Evolutionary conservation across 2,113 vertebrate species (phyloP), one percentile per base, ranked within the genome.

Genomic region (Haplochromis burtoni): DNA sequence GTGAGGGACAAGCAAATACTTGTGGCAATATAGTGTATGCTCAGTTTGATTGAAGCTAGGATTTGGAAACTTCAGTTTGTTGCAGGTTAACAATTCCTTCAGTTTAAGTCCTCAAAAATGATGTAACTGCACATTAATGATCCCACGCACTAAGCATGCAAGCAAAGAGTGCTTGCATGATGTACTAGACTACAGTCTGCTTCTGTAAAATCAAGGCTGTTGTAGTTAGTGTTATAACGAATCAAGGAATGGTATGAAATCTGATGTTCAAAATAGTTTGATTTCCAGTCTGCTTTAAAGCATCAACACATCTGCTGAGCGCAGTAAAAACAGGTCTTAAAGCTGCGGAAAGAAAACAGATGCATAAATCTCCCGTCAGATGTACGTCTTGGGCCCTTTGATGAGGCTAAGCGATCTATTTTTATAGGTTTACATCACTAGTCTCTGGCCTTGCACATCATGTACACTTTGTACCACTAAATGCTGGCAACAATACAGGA

Each of bases 401-500:
- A 66, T 13, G 47, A 57, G 10, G 26, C 49, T 21, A 9, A 49
- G 68, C 47, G 54, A 35, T 82, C 19, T 84, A 4, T 87, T 91
- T 93, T 86, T 55, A 83, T 83, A 73, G 35, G 42, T 92, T 93
- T 68, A 80, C 79, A 87, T 81, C 61, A 51, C 10, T 10, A 51
- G 19, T n/a, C 38, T 26, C 61, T 17, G 51, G 71, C 82, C 83
- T 51, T 8, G 33, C 16, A 3, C 53, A 81, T 29, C 82, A 42
- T 38, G 85, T 24, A 73, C 80, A n/a, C 57, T 83, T 85, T 49
- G 26, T 86, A 24, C 55, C 12, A 29, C 85, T 87, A 10, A 53
- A 45, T 8, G 73, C 21, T 89, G 93, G 89, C 87, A 90, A 89
- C 93, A 91, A 88, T 94, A 92, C 94, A 96, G 96, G 96, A 97